These are phyloP conservation scores for Polyommatus icarus DNA, from an alignment of 2,888 invertebrate species.

Conservation along the genomic window DNA sequence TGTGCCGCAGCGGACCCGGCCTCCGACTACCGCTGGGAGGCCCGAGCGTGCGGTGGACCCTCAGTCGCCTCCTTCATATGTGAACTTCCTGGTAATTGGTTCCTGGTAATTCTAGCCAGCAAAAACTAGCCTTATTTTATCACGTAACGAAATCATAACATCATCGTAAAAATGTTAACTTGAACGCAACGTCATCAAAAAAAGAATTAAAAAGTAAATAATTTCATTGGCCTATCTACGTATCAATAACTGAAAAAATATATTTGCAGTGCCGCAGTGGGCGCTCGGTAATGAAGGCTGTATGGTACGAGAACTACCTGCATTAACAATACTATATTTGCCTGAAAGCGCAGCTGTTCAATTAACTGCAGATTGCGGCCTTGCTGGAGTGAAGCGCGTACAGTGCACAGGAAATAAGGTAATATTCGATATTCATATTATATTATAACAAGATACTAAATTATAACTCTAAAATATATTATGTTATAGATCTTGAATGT, in stretches of 20 bases:
- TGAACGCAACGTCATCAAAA: background rate
- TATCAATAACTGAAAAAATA: background rate
- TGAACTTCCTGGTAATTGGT: conserved; percentile 84
- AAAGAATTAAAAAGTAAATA: background rate
- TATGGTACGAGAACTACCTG: conserved; percentile 85
- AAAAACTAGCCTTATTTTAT: background rate
- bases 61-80: conserved; percentile 89
- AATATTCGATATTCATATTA: conserved; percentile 39
- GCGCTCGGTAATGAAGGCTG: conserved; percentile 85
- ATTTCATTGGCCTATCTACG: background rate
- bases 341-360: conserved; percentile 89
- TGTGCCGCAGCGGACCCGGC: conserved; percentile 89
- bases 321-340: conserved; percentile 86
- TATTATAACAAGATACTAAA: background rate
- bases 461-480: background rate
- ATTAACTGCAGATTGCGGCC: conserved; percentile 87
- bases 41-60: conserved; percentile 87
- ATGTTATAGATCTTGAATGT: background rate
- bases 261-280: conserved; percentile 85
- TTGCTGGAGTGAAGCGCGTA: conserved; percentile 86
- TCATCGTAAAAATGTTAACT: background rate
- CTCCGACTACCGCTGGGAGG: conserved; percentile 89
- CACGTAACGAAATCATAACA: background rate
- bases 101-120: background rate
- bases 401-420: conserved; percentile 89